phyloP scores from a whole-genome alignment of 2,113 vertebrate species.

The Gopherus flavomarginatus region DNA sequence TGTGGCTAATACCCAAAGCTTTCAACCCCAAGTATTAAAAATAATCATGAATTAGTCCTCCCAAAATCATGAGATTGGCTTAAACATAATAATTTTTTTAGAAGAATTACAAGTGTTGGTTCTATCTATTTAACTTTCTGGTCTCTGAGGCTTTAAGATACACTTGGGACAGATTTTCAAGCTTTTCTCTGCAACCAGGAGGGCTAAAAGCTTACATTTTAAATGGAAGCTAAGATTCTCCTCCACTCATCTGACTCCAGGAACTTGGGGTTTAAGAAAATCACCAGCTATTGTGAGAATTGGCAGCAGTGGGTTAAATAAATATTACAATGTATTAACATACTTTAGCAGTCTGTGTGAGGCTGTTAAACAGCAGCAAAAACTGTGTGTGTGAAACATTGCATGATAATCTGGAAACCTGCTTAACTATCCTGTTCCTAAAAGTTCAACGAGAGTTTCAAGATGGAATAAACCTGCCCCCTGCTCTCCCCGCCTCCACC shows the following conservation, averaged over 20 bases:
- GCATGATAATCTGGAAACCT: not conserved
- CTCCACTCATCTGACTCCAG: not conserved
- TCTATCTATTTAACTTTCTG: not conserved
- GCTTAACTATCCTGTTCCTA: not conserved
- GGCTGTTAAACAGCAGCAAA: not conserved
- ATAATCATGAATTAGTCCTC: not conserved
- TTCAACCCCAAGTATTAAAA: not conserved
- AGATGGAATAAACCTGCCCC: not conserved
- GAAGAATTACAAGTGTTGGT: not conserved
- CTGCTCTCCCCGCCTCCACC: not conserved
- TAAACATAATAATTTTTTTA: not conserved
- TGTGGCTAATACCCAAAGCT: not conserved
- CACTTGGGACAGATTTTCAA: accelerated
- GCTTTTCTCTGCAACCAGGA: not conserved
- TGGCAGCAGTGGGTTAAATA: not conserved
- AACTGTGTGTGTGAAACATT: not conserved
- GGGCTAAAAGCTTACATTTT: not conserved
- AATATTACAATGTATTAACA: accelerated
- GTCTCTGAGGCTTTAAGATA: accelerated
- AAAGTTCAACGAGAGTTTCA: not conserved
- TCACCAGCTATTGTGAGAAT: not conserved
- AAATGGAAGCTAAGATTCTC: not conserved
- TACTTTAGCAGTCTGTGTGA: not conserved
- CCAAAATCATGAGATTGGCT: not conserved
- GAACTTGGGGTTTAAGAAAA: not conserved